Conservation (phyloP, 1,140 invertebrate species). For the Piezodorus guildinii region DNA sequence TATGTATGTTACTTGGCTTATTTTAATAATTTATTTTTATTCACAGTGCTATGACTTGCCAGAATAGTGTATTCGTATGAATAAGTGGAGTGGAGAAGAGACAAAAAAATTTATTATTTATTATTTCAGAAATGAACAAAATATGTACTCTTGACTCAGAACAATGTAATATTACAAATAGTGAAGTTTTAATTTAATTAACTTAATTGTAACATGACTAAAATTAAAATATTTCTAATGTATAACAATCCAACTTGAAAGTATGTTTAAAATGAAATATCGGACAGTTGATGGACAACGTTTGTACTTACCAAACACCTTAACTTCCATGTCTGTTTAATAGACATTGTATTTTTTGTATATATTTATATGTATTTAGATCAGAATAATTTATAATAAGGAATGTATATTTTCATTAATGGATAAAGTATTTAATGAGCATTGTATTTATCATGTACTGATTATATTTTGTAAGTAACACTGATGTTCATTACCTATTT, state of each 20-base stretch:
- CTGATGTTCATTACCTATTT: slow-evolving; percentile 10
- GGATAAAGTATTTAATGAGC: slow-evolving; percentile 12
- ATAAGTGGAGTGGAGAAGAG: not conserved
- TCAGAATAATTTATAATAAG: not conserved
- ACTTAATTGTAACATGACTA: no score
- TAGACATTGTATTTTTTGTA: slow-evolving; percentile 7
- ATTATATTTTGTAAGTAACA: not conserved
- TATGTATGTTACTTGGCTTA: no score
- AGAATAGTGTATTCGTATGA: not conserved
- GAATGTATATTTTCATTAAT: not conserved
- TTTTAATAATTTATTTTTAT: not conserved
- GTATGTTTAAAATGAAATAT: no score
- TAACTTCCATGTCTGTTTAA: not conserved
- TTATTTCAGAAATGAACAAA: slow-evolving; percentile 13
- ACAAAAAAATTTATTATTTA: not conserved
- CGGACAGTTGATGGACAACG: no score
- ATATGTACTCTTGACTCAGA: not conserved
- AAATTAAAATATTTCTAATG: no score
- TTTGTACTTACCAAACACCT: no score
- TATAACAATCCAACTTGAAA: no score
- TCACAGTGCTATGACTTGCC: not conserved
- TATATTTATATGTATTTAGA: slow-evolving; percentile 3
- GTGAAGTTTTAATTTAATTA: no score
- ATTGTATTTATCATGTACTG: not conserved
- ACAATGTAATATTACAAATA: not conserved